Base-by-base conservation (phyloP, 1,140 invertebrate species). In the Nephila pilipes region DNA sequence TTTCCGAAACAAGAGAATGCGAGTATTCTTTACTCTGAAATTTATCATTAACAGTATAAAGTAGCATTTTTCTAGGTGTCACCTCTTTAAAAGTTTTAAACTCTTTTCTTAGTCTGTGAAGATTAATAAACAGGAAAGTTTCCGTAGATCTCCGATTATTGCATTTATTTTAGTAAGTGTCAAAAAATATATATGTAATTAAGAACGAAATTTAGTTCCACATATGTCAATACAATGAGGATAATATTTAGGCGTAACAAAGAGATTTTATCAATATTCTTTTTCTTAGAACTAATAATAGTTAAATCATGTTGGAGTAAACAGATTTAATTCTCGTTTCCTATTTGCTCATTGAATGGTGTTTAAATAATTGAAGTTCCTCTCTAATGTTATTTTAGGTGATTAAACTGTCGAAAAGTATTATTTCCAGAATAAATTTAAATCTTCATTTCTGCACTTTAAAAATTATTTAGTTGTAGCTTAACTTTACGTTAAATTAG, bases 41-140 rank as follows among this genome's bases (percentile, higher is more conserved):
- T 75, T 32, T 75, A 75, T 75, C 69, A 75, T 75, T 75, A 75
- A 75, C 69, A 36, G 32, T 32, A 36, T 75, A 75, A 75, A 75
- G 69, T 32, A 20, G 29, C 18, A 75, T 75, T 75, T 75, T 75
- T 75, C 69, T 18, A 32, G 29, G 29, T 75, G 29, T 75, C 69
- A 32, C 12, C 12, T 18, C 29, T 75, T 75, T 75, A 36, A 36
- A 75, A 32, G 29, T 75, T 75, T 32, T 36, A 5, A 5, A 36
- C 12, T 14, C 69, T 36, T 75, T 60, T 75, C 29, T 75, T 29
- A 18, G 5, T 75, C 32, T 75, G 69, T 20, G 36, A 25, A 36
- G 32, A 18, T 2, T 36, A 6, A 18, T 75, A 75, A 75, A 75
- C 29, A 32, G 14, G 12, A 32, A 16, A 14, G 4, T 36, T 75